Conservation (phyloP, 2,888 invertebrate species). For the Phalera bucephala region DNA sequence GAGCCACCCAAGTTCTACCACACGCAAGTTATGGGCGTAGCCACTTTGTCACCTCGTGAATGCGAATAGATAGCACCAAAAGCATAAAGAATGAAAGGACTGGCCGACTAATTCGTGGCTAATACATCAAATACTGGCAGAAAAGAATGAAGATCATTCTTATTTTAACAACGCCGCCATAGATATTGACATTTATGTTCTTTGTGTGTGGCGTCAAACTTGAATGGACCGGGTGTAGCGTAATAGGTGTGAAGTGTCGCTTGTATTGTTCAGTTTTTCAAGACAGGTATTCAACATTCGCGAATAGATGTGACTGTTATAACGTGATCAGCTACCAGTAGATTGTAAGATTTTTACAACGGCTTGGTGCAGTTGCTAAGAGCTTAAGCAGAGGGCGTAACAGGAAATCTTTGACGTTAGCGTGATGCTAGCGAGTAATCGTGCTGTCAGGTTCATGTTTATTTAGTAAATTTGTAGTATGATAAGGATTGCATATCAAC, state of each 20-base stretch:
- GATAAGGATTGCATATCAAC: too few relatives aligned
- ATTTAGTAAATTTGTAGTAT: too few relatives aligned
- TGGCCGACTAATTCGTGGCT: slow-evolving; percentile 76
- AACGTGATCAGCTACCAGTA: too few relatives aligned
- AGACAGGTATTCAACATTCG: slow-evolving; percentile 60
- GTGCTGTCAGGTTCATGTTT: too few relatives aligned
- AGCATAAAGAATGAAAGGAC: slow-evolving; percentile 58
- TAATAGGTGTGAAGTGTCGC: slow-evolving; percentile 81
- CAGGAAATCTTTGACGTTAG: too few relatives aligned
- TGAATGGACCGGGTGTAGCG: slow-evolving; percentile 72
- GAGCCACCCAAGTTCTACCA: slow-evolving; percentile 74
- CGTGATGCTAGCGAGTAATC: too few relatives aligned
- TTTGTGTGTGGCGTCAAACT: slow-evolving; percentile 75
- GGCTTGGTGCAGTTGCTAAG: too few relatives aligned
- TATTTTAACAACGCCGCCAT: slow-evolving; percentile 63
- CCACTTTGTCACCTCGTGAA: slow-evolving; percentile 74
- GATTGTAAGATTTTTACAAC: too few relatives aligned
- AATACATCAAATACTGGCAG: slow-evolving; percentile 71
- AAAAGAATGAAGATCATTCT: slow-evolving; percentile 63
- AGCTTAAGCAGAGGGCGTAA: too few relatives aligned
- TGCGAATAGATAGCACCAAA: slow-evolving; percentile 56
- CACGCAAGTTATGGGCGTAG: slow-evolving; percentile 74
- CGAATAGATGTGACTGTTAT: slow-evolving; percentile 36
- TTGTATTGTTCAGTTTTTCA: slow-evolving; percentile 55
- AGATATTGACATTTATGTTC: slow-evolving; percentile 76